Percentiles rank a stretch among this genome's conserved stretches.
Conservation (phyloP, 2,888 invertebrate genomes). For the Linhomoeus sp. region DNA sequence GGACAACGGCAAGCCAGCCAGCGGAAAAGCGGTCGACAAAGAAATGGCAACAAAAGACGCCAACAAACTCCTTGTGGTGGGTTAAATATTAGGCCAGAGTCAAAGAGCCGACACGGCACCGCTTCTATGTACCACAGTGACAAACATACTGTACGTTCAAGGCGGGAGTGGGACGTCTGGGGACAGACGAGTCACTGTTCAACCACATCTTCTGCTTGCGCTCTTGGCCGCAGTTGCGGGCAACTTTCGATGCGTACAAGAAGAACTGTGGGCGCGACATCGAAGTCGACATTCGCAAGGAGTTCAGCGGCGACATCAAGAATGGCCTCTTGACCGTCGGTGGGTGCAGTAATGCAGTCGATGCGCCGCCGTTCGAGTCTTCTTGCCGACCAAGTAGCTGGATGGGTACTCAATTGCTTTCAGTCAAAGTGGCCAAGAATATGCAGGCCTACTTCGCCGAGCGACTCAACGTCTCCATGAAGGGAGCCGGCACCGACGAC, state of each 20-base stretch:
- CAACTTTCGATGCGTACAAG: constrained; percentile 27
- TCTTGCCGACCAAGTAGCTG: too few species aligned
- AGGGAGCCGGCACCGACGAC: constrained; percentile 16
- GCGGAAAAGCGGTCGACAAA: constrained; percentile 14
- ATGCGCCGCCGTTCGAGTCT: too few species aligned
- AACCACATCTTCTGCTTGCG: constrained; percentile 22
- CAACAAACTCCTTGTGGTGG: constrained; percentile 15
- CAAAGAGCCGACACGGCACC: too few species aligned
- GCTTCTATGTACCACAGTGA: constrained; percentile 41
- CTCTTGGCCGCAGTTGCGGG: constrained; percentile 24
- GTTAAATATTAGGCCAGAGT: neutral
- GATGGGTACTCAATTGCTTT: too few species aligned
- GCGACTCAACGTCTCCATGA: constrained; percentile 14
- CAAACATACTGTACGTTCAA: constrained; percentile 31
- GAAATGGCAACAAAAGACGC: constrained; percentile 21
- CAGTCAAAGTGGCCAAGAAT: constrained; percentile 18
- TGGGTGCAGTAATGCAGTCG: constrained; percentile 3
- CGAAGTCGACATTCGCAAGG: constrained; percentile 5
- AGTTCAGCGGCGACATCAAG: constrained; percentile 15
- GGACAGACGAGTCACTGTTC: constrained; percentile 10
- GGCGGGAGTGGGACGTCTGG: constrained; percentile 15
- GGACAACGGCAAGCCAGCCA: too few species aligned
- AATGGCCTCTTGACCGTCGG: constrained; percentile 15
- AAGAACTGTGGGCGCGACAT: constrained; percentile 16
- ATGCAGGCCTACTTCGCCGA: constrained; percentile 18